Percentiles rank a stretch among this genome's conserved stretches.
These are phyloP conservation scores for Campoletis sonorensis DNA, from an alignment of 1,140 invertebrate species.

Conservation along the genomic window DNA sequence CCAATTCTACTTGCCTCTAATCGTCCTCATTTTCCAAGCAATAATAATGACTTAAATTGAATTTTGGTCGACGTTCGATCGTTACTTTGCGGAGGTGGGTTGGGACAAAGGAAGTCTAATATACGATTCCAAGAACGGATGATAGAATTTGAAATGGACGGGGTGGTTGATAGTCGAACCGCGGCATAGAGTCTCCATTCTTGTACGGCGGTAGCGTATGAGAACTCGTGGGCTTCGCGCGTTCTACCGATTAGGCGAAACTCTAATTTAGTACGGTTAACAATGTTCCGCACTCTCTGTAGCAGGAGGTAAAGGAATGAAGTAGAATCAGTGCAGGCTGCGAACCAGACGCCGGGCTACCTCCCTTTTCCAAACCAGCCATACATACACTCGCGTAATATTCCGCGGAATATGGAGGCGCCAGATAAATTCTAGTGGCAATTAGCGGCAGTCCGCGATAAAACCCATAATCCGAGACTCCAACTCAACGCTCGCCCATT, in stretches of 20 bases:
- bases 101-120: too few relatives aligned
- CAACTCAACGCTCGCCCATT: conserved; percentile 47
- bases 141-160: conserved; percentile 11
- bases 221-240: too few relatives aligned
- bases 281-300: conserved; percentile 50
- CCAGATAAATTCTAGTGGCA: conserved; percentile 66
- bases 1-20: too few relatives aligned
- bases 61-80: too few relatives aligned
- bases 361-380: background rate
- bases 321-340: conserved; percentile 33
- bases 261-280: conserved; percentile 67
- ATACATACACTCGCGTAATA: conserved; percentile 54
- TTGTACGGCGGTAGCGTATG: background rate
- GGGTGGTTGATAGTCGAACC: background rate
- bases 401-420: conserved; percentile 63
- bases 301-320: background rate
- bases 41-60: too few relatives aligned
- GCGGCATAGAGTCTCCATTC: conserved; percentile 4
- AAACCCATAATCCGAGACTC: conserved; percentile 61
- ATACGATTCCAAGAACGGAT: conserved; percentile 1
- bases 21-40: too few relatives aligned
- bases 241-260: conserved; percentile 57
- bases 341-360: conserved; percentile 46
- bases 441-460: conserved; percentile 65
- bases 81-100: too few relatives aligned